Percentiles rank a stretch among this genome's conserved stretches.
phyloP scores from a whole-genome alignment of 2,888 invertebrate species.

The Acronicta leporina region DNA sequence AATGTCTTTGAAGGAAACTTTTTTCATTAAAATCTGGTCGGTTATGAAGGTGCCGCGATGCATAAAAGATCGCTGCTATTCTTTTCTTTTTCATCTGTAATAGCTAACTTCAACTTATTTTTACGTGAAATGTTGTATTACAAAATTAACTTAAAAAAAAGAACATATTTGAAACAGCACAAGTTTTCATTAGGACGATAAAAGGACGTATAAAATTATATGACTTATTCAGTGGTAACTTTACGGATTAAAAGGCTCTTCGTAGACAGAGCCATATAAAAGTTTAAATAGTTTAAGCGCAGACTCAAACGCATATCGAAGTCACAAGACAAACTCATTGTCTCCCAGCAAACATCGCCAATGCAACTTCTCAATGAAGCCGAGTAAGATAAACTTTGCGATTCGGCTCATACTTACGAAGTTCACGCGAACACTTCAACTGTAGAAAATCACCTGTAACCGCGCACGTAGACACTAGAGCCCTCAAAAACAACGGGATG shows the following conservation, averaged over 20 bases:
- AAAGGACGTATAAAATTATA: slow-evolving; percentile 27
- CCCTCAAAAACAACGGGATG: slow-evolving; percentile 72
- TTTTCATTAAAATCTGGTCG: slow-evolving; percentile 77
- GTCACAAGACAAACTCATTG: slow-evolving; percentile 80
- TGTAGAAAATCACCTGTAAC: slow-evolving; percentile 76
- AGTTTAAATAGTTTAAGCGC: slow-evolving; percentile 68
- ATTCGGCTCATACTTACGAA: slow-evolving; percentile 76
- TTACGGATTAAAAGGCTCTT: slow-evolving; percentile 54
- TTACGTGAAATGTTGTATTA: not conserved
- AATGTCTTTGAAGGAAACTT: slow-evolving; percentile 72
- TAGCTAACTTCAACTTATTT: slow-evolving; percentile 44
- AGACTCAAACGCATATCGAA: slow-evolving; percentile 71
- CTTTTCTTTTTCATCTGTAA: slow-evolving; percentile 52
- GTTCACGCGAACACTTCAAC: slow-evolving; percentile 70
- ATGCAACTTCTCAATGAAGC: slow-evolving; percentile 76
- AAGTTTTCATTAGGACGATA: slow-evolving; percentile 12
- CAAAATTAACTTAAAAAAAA: not conserved
- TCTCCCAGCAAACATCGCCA: slow-evolving; percentile 71
- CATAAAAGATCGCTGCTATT: slow-evolving; percentile 70
- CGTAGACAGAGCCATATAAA: slow-evolving; percentile 54
- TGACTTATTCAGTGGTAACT: slow-evolving; percentile 31
- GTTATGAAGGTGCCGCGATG: slow-evolving; percentile 68
- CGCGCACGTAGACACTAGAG: slow-evolving; percentile 62
- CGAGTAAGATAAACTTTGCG: slow-evolving; percentile 74
- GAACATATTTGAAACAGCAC: not conserved